Conservation (phyloP, 2,113 vertebrate species). For the Cynocephalus volans region DNA sequence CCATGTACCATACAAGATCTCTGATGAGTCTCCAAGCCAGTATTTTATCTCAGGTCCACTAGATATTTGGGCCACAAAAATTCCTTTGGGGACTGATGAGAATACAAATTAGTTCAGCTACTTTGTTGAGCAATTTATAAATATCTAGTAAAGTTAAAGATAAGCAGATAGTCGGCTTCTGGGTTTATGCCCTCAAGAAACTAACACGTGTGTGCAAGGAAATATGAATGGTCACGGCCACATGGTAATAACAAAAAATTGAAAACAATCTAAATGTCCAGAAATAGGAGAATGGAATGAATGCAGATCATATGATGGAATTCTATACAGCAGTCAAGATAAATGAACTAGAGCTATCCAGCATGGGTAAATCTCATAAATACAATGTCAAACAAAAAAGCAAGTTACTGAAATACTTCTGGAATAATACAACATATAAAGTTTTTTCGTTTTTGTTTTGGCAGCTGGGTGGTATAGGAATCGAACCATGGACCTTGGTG, state of each 20-base stretch:
- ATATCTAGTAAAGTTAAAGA: slow-evolving; percentile 52
- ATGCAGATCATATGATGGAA: not conserved
- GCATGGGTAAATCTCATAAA: not conserved
- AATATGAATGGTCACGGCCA: not conserved
- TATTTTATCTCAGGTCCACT: not conserved
- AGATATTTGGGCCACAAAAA: slow-evolving; percentile 32
- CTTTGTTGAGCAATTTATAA: slow-evolving; percentile 13
- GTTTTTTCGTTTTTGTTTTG: not conserved
- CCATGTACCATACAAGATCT: not conserved
- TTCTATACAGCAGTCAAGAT: not conserved
- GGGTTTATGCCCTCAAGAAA: slow-evolving; percentile 44
- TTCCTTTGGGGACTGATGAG: not conserved
- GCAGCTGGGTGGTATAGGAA: too few relatives aligned
- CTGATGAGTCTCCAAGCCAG: not conserved
- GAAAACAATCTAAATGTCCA: slow-evolving; percentile 12
- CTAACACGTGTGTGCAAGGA: not conserved
- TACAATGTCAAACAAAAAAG: not conserved
- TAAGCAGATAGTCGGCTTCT: not conserved
- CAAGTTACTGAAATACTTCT: not conserved
- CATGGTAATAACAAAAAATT: not conserved
- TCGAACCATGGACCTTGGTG: too few relatives aligned
- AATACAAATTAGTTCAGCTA: slow-evolving; percentile 26
- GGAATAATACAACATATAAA: not conserved
- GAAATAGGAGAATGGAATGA: not conserved
- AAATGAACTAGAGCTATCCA: not conserved